Evolutionary conservation across 2,113 vertebrate genomes (phyloP).

Genomic region (Bucco capensis): DNA sequence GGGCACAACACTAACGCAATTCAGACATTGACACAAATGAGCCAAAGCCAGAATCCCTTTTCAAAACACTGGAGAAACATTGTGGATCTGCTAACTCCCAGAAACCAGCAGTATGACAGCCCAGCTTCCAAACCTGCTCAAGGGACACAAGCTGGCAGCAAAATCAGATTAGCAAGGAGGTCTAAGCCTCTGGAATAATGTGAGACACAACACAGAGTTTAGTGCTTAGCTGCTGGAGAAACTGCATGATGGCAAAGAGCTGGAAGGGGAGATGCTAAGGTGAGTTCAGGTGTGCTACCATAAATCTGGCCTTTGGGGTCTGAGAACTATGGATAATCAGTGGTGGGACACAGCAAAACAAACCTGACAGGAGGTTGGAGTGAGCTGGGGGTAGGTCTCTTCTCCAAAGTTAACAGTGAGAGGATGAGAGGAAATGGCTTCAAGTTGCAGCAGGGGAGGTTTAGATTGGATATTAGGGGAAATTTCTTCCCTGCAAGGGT

Average conservation of each 20-base stretch:
- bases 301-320: background rate
- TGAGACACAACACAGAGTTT: background rate
- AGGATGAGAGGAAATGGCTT: too few species aligned
- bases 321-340: background rate
- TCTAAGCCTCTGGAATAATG: background rate
- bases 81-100: background rate
- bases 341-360: accelerated
- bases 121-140: background rate
- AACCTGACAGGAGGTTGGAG: too few species aligned
- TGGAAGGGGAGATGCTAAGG: accelerated
- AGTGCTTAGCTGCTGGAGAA: background rate
- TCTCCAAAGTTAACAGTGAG: too few species aligned
- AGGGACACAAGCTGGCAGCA: background rate
- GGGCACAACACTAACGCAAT: background rate
- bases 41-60: background rate
- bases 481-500: too few species aligned
- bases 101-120: background rate
- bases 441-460: too few species aligned
- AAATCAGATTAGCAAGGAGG: background rate
- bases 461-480: too few species aligned
- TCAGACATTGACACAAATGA: background rate
- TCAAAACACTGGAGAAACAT: background rate
- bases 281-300: background rate
- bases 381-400: too few species aligned
- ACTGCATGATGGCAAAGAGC: background rate